phyloP scores from a whole-genome alignment of 2,797 vertebrate genomes.

The Arctocebus calabarensis region DNA sequence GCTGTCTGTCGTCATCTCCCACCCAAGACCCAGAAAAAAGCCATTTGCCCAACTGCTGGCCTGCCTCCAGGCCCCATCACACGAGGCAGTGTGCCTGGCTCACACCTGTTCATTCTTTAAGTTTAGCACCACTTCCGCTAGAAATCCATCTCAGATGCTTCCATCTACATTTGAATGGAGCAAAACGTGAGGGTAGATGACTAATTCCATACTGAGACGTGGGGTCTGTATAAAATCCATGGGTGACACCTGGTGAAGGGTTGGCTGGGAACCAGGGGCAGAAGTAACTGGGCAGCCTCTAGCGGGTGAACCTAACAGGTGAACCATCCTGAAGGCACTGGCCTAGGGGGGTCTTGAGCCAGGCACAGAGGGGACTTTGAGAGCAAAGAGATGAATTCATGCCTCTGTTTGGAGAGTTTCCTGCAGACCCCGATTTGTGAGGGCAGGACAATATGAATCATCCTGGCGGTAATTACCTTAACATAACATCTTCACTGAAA shows the following conservation, averaged over 20 bases:
- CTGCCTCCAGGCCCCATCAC: neutral
- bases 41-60: neutral
- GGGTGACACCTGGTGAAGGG: neutral
- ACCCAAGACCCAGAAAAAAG: neutral
- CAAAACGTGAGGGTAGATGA: neutral
- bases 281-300: neutral
- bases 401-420: neutral
- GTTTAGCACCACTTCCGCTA: neutral
- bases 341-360: too few relatives aligned
- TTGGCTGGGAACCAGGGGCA: neutral
- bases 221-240: neutral
- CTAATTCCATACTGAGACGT: neutral
- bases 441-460: neutral
- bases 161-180: neutral
- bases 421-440: neutral
- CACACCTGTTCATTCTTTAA: neutral
- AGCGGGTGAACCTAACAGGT: accelerated
- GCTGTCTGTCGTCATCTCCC: neutral
- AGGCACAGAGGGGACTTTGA: neutral
- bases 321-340: neutral
- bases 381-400: neutral
- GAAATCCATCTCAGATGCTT: neutral
- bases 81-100: neutral
- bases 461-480: neutral
- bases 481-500: constrained; percentile 53